Evolutionary conservation across 2,888 invertebrate species (phyloP).

Genomic region (Yponomeuta evonymella): DNA sequence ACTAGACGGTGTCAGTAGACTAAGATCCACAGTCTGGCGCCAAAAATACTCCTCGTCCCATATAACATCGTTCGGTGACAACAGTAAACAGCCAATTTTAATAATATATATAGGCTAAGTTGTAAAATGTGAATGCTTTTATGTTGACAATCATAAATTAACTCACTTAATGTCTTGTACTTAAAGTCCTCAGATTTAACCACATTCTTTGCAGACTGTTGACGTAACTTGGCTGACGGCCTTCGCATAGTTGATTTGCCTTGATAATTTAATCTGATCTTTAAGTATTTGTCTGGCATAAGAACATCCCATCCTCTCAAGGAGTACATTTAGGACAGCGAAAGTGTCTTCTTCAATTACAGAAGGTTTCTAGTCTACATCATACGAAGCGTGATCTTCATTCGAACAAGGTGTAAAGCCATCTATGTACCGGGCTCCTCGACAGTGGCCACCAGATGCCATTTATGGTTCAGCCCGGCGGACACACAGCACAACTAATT

Average conservation of each 20-base stretch:
- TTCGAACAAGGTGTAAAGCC: constrained; percentile 31
- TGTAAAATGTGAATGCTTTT: constrained; percentile 13
- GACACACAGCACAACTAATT: constrained; percentile 50
- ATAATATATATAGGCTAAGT: constrained; percentile 16
- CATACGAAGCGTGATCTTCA: not conserved
- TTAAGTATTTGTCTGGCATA: too few species aligned
- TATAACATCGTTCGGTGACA: constrained; percentile 44
- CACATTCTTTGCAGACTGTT: not conserved
- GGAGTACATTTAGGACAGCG: not conserved
- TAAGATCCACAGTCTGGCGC: constrained; percentile 33
- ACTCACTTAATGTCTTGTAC: not conserved
- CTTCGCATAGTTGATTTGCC: not conserved
- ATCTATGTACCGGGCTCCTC: constrained; percentile 44
- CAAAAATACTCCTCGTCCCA: constrained; percentile 58
- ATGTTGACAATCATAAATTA: constrained; percentile 9
- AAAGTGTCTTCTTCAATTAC: not conserved
- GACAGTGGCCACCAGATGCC: constrained; percentile 42
- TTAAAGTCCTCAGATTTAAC: not conserved
- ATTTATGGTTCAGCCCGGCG: constrained; percentile 41
- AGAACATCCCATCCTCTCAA: not conserved
- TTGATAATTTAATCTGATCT: not conserved
- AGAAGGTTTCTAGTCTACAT: not conserved
- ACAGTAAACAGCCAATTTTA: constrained; percentile 41
- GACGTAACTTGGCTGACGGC: not conserved
- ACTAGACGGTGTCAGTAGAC: constrained; percentile 35